Conservation (phyloP, 2,113 vertebrate genomes). For the Pagrus major region DNA sequence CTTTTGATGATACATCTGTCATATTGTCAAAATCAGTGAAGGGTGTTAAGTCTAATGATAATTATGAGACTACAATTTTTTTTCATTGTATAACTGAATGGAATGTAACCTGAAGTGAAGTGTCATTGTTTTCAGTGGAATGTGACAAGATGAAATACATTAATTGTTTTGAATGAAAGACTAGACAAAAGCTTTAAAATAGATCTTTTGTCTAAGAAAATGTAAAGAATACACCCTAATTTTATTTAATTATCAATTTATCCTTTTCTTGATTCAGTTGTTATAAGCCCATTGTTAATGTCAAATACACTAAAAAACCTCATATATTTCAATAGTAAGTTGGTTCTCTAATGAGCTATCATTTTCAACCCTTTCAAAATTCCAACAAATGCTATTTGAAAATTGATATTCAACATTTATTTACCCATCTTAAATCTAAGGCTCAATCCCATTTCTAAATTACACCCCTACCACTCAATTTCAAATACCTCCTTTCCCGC, state of each 20-base stretch:
- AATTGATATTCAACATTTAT: too few relatives aligned
- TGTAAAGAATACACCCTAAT: not conserved
- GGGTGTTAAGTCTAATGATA: not conserved
- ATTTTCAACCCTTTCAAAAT: not conserved
- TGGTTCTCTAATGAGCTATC: not conserved
- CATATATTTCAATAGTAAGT: not conserved
- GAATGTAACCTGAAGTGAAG: not conserved
- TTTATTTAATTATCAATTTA: too few relatives aligned
- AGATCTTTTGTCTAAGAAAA: not conserved
- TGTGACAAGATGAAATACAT: not conserved
- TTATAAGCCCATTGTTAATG: too few relatives aligned
- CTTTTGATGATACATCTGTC: not conserved
- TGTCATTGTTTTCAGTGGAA: not conserved
- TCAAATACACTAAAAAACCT: too few relatives aligned
- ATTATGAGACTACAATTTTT: not conserved
- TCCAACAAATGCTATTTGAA: too few relatives aligned
- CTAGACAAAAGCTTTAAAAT: not conserved
- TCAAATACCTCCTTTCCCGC: too few relatives aligned
- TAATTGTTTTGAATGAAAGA: not conserved
- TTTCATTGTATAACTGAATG: not conserved
- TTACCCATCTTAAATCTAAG: too few relatives aligned
- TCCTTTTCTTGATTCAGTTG: too few relatives aligned
- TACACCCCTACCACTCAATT: too few relatives aligned
- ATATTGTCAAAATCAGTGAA: not conserved
- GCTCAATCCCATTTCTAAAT: too few relatives aligned